Evolutionary conservation across 2,888 invertebrate species (phyloP), one percentile per base, ranked within the genome.

Genomic region (Dermolepida albohirtum): DNA sequence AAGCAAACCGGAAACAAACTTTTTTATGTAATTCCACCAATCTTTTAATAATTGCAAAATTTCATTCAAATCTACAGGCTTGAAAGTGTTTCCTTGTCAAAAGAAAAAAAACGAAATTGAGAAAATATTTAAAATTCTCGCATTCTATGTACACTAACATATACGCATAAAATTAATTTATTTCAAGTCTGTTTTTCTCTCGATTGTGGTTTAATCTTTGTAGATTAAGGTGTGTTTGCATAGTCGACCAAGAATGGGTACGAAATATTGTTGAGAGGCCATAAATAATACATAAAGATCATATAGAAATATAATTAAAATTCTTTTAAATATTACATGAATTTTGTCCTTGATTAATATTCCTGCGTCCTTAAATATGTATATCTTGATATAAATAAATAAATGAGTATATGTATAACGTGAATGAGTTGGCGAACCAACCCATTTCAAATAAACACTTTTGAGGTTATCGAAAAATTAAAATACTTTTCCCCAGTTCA

Each of bases 291-390:
- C 47, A 59, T 59, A 43, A 57, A 57, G 22, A 59, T 59, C 59
- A 44, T 59, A 59, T 59, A n/a, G 59, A 59, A 44, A 29, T 59
- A 59, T 47, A 59, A 59, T 59, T 59, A 59, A 59, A 59, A 59
- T 59, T 59, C 59, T 59, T 59, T 59, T 14, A 57, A 59, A 59
- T 12, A 27, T 29, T 34, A 47, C 59, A 47, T 34, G 44, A 59
- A 59, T 59, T 47, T 59, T 29, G 11, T 16, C 59, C 59, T 59
- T 47, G 59, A 59, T 47, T 57, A 57, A 57, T 43, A 57, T 57
- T 57, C 57, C 22, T 47, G 47, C 10, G 59, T 47, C 44, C 29
- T 47, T 59, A 29, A 47, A 59, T 47, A 47, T 11, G 29, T 10
- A 47, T 11, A 22, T 10, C 12, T 5, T 39, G 12, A 57, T 57